Conservation (phyloP, 2,113 vertebrate genomes). For the Bos javanicus region DNA sequence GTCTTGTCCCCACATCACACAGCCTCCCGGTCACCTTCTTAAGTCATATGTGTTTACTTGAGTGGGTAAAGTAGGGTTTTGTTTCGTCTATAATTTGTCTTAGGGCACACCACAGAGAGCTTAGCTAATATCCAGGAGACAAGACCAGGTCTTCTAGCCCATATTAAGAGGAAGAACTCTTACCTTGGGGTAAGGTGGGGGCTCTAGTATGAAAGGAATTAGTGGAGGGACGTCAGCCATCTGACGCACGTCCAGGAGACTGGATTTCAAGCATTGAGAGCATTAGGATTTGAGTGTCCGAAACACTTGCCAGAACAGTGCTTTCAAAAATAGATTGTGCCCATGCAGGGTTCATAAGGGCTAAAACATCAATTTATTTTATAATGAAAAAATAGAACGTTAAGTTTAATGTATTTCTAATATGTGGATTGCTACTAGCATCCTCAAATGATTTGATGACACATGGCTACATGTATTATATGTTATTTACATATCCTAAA, state of each 20-base stretch:
- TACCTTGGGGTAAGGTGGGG: neutral
- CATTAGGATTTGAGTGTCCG: neutral
- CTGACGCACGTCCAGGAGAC: neutral
- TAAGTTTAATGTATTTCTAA: neutral
- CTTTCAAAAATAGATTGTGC: neutral
- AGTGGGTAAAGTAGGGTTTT: neutral
- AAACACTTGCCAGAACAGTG: neutral
- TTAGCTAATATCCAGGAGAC: neutral
- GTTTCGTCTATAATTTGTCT: conserved; percentile 6
- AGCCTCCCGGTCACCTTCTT: neutral
- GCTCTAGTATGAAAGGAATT: neutral
- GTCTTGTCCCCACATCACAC: neutral
- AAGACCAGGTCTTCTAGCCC: neutral
- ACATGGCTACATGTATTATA: neutral
- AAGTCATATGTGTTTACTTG: neutral
- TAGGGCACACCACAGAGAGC: neutral
- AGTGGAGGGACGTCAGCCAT: neutral
- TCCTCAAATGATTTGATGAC: neutral
- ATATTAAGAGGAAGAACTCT: neutral
- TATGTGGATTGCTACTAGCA: neutral
- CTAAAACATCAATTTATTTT: neutral
- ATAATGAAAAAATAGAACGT: neutral
- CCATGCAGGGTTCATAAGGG: neutral
- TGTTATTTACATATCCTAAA: neutral
- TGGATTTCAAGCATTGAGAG: neutral